Base-by-base conservation (phyloP, 2,113 vertebrate species). In the Ictidomys tridecemlineatus region DNA sequence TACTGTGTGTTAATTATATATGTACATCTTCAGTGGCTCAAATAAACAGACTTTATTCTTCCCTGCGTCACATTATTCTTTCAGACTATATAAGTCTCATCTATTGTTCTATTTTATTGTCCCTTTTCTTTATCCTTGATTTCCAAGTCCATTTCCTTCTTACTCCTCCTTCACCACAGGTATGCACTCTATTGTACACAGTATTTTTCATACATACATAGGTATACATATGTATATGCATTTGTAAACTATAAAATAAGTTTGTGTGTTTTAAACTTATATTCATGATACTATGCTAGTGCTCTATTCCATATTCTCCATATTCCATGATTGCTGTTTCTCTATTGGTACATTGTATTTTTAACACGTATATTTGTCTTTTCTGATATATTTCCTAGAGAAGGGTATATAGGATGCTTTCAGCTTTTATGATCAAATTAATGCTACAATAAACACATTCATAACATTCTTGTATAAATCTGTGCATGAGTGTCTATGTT, bases 381-480 rank as follows among this genome's bases (percentile, higher is more conserved):
- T 58, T 28, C 45, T 73, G 28, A 63, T 39, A 18, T 48, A 32
- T 92, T 74, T 69, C 37, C 32, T 30, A 73, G 30, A 72, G 86
- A 61, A 26, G 32, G 53, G 67, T 6, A 45, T 16, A 26, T 5
- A 67, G 24, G 34, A 58, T 45, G 32, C 5, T 88, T 79, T 10
- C 28, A 51, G 32, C 2, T 42, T 79, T 93, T 2, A 5, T 79
- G 37, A 45, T 84, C 18, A 61, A 58, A 11, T 32, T 9, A 51
- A 78, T 45, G 22, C 30, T 73, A 0, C 34, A 83, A 22, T n/a
- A 53, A n/a, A 7, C 20, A 34, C 18, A 56, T 18, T 51, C 22
- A 12, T 26, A 14, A 4, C 2, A n/a, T 26, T 4, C 9, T 30
- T 26, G 1, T 45, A 0, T 13, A 1, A 24, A 32, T 7, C 8